A percentile compares a stretch with the other conserved stretches of the same genome.
Evolutionary conservation across 2,797 vertebrate species (phyloP).

Genomic region (Sebastes nivosus): DNA sequence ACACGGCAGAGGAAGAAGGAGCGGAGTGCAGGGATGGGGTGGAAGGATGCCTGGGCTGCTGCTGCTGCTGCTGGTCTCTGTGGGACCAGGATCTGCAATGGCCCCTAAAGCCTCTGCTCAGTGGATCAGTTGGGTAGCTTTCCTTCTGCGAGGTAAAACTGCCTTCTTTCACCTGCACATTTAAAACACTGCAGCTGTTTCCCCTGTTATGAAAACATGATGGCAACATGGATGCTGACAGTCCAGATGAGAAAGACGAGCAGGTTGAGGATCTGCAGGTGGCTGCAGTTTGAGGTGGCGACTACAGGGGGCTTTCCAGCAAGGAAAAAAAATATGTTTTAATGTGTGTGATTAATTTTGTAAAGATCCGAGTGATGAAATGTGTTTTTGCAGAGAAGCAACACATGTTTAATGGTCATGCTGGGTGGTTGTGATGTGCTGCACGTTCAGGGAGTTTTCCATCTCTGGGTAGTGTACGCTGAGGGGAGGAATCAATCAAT

Average conservation of each 20-base stretch:
- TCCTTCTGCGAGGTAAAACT: conserved; percentile 55
- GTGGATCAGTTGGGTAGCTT: conserved; percentile 23
- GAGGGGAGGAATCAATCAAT: background rate
- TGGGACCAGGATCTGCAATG: conserved; percentile 47
- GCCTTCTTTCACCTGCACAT: background rate
- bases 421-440: conserved; percentile 19
- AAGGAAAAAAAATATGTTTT: background rate
- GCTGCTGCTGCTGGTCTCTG: conserved; percentile 15
- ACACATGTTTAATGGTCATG: background rate
- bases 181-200: background rate
- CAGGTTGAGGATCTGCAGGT: conserved; percentile 40
- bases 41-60: conserved; percentile 30
- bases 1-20: conserved; percentile 2
- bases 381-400: background rate
- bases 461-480: background rate
- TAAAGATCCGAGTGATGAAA: background rate
- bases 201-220: background rate
- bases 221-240: conserved; percentile 20
- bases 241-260: background rate
- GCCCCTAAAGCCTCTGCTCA: conserved; percentile 22
- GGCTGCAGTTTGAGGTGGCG: background rate
- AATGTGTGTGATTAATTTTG: background rate
- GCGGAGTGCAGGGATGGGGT: conserved; percentile 14
- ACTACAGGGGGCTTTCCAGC: background rate
- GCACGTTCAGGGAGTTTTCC: conserved; percentile 6